Conservation (phyloP, 2,888 invertebrate species). For the Nephrotoma flavescens region DNA sequence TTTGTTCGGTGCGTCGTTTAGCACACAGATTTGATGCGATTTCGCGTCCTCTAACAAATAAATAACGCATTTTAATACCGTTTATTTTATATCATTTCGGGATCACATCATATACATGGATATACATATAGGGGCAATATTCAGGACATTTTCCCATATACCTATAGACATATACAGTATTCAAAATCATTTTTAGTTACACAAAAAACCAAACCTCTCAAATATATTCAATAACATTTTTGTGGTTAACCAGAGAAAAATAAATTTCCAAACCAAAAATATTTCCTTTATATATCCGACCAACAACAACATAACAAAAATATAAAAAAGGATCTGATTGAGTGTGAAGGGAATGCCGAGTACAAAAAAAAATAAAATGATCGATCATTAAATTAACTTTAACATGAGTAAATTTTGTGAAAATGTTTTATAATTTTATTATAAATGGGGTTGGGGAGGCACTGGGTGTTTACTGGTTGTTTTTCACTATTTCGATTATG, state of each 20-base stretch:
- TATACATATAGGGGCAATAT: background rate
- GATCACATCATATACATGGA: background rate
- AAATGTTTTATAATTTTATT: background rate
- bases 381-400: background rate
- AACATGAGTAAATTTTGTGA: slow-evolving; percentile 1
- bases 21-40: background rate
- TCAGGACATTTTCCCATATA: background rate
- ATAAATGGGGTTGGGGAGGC: background rate
- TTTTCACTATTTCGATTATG: background rate
- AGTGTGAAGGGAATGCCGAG: background rate
- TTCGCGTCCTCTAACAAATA: background rate
- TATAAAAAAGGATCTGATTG: slow-evolving; percentile 1
- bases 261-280: background rate
- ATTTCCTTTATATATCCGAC: background rate
- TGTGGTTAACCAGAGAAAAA: background rate
- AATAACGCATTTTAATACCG: background rate
- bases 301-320: background rate
- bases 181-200: background rate
- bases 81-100: background rate
- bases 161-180: background rate
- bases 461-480: background rate
- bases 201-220: background rate
- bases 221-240: background rate
- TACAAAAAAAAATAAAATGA: background rate
- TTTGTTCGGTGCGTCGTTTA: background rate